Evolutionary conservation across 2,888 invertebrate species (phyloP).

Genomic region (Thecophora atra): DNA sequence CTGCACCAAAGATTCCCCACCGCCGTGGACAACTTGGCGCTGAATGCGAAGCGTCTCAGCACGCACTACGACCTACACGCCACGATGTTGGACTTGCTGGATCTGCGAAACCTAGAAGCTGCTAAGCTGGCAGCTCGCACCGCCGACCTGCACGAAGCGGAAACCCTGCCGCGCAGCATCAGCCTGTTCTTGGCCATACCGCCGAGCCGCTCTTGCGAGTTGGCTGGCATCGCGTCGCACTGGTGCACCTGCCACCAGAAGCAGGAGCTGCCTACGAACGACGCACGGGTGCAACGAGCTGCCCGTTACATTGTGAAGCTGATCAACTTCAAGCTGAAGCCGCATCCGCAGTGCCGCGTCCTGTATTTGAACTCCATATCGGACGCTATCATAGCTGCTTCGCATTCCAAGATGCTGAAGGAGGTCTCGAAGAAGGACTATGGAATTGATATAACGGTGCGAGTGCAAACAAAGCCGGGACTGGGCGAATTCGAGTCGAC

Average conservation of each 20-base stretch:
- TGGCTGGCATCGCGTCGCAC: conserved; percentile 81
- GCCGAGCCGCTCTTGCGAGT: conserved; percentile 76
- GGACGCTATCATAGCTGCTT: conserved; percentile 73
- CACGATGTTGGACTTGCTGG: conserved; percentile 76
- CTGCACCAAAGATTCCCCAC: conserved; percentile 72
- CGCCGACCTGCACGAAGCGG: conserved; percentile 58
- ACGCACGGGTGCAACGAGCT: conserved; percentile 69
- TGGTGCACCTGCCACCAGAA: conserved; percentile 89
- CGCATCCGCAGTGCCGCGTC: conserved; percentile 73
- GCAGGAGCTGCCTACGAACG: conserved; percentile 69
- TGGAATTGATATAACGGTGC: conserved; percentile 65
- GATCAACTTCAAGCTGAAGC: conserved; percentile 73
- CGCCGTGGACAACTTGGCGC: conserved; percentile 73
- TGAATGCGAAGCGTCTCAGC: conserved; percentile 77
- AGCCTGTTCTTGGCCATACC: conserved; percentile 83
- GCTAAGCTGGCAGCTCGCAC: conserved; percentile 64
- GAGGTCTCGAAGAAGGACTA: conserved; percentile 58
- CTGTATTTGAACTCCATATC: conserved; percentile 72
- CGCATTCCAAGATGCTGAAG: conserved; percentile 61
- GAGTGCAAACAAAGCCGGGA: conserved; percentile 68
- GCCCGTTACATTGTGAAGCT: conserved; percentile 72
- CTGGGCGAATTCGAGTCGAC: conserved; percentile 79
- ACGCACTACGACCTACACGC: conserved; percentile 87
- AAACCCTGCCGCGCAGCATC: conserved; percentile 70
- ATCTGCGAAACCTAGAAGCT: conserved; percentile 67